Evolutionary conservation across 92 coral and sea anemone species (phyloP), one percentile per base, ranked within the genome.

Genomic region (Phymanthus crucifer): DNA sequence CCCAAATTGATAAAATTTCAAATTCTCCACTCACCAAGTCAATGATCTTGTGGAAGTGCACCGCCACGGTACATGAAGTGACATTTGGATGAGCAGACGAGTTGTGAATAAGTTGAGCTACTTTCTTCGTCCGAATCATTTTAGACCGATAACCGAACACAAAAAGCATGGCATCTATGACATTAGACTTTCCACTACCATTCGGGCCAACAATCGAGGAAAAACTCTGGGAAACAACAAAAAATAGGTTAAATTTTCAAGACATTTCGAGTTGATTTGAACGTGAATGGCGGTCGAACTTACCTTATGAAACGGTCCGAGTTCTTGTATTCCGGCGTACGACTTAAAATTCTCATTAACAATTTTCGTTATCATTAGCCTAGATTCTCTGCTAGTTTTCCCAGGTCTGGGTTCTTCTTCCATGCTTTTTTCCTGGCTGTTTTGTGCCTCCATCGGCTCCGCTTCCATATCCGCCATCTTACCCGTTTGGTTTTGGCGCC

Each of bases 301-400:
- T 78, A 94, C 99, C 97, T 96, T 96, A 76, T 96, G 99, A 84
- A 96, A 96, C 58, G 99, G 99, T 38, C 99, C 99, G 46, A 96
- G 85, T 84, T 93, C 98, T 82, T 91, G 94, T 21, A 68, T 79
- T 81, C 98, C 98, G 9, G 99, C 98, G 80, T 96, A 96, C 10
- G 99, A 96, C 84, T 96, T 96, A 45, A 96, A 96, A 83, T 96
- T 91, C 81, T 96, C 96, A 73, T 90, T 93, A 2, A 96, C 97
- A 32, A 96, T 96, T 87, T 96, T 96, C 48, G 90, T 85, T 38
- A 96, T 96, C 94, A 96, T 91, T 37, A 96, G 90, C 48, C 99
- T 86, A 10, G 90, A 84, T 38, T 52, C 85, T 66, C 80, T 75
- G 26, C 57, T 84, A 34, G 79, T 66, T 26, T 75, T 82, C 19